Conservation (phyloP, 2,797 vertebrate species). For the Bovichtus variegatus region DNA sequence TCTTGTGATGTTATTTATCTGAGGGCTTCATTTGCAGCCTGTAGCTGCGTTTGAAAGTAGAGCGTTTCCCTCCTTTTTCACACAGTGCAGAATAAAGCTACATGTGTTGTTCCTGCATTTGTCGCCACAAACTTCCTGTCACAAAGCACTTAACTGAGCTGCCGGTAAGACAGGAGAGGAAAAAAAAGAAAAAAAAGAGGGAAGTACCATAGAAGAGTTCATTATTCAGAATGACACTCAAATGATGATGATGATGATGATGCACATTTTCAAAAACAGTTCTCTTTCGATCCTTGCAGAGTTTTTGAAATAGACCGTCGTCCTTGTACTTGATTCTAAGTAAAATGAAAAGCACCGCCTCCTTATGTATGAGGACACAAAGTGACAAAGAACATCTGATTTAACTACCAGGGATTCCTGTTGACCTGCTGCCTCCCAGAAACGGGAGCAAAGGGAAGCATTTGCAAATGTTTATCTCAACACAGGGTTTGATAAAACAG, state of each 20-base stretch:
- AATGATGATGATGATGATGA: constrained; percentile 5
- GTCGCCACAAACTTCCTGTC: constrained; percentile 14
- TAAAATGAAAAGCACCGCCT: constrained; percentile 10
- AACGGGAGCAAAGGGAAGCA: constrained; percentile 32
- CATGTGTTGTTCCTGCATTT: constrained; percentile 8
- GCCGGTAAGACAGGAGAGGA: not conserved
- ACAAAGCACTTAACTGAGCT: not conserved
- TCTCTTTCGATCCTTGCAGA: not conserved
- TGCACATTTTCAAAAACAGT: not conserved
- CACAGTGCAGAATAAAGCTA: not conserved
- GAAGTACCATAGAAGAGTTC: not conserved
- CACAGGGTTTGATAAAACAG: constrained; percentile 57
- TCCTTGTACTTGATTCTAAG: constrained; percentile 7
- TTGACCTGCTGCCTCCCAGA: constrained; percentile 33
- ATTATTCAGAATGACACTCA: constrained; percentile 7
- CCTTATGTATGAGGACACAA: not conserved
- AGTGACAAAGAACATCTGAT: constrained; percentile 19
- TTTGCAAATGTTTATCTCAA: constrained; percentile 73
- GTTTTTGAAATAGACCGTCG: not conserved
- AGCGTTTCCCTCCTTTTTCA: not conserved
- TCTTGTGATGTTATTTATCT: not conserved
- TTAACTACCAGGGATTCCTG: not conserved
- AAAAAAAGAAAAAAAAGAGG: not conserved
- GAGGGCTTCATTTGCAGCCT: not conserved
- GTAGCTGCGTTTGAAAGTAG: not conserved